Evolutionary conservation across 2,888 invertebrate genomes (phyloP).

Genomic region (Protodeltote pygarga): DNA sequence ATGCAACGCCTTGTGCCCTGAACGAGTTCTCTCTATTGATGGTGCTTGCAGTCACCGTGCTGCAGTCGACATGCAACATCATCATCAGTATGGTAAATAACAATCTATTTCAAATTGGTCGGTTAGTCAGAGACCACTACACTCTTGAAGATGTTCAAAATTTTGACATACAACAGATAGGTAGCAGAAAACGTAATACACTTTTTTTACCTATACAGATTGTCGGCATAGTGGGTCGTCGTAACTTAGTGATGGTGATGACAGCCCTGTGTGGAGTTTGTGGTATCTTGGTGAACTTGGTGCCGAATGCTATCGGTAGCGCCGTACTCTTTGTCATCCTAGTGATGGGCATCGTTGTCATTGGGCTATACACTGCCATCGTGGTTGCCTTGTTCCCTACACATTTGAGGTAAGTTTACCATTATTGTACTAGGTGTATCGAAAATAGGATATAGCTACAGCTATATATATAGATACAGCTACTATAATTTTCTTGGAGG

Average conservation of each 20-base stretch:
- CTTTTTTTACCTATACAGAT: slow-evolving; percentile 36
- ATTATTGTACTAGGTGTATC: no score
- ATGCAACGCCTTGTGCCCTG: slow-evolving; percentile 63
- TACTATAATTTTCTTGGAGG: no score
- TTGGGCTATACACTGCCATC: slow-evolving; percentile 84
- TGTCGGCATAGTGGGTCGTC: slow-evolving; percentile 78
- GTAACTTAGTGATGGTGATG: slow-evolving; percentile 77
- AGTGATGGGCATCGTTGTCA: slow-evolving; percentile 73
- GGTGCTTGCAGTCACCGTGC: slow-evolving; percentile 59
- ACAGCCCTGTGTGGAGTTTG: slow-evolving; percentile 81
- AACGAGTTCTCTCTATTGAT: slow-evolving; percentile 64
- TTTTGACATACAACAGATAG: neutral
- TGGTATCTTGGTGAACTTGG: slow-evolving; percentile 87
- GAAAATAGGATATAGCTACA: no score
- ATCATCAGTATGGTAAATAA: slow-evolving; percentile 74
- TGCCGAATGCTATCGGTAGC: slow-evolving; percentile 86
- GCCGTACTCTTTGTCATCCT: slow-evolving; percentile 80
- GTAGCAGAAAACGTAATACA: neutral
- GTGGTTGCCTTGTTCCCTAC: slow-evolving; percentile 86
- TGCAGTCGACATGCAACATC: slow-evolving; percentile 63
- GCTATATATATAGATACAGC: no score
- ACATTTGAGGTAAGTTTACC: slow-evolving; percentile 72
- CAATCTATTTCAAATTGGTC: no score
- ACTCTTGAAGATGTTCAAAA: no score
- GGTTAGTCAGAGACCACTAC: no score